Conservation (phyloP, 2,888 invertebrate genomes). For the Empis stercorea region DNA sequence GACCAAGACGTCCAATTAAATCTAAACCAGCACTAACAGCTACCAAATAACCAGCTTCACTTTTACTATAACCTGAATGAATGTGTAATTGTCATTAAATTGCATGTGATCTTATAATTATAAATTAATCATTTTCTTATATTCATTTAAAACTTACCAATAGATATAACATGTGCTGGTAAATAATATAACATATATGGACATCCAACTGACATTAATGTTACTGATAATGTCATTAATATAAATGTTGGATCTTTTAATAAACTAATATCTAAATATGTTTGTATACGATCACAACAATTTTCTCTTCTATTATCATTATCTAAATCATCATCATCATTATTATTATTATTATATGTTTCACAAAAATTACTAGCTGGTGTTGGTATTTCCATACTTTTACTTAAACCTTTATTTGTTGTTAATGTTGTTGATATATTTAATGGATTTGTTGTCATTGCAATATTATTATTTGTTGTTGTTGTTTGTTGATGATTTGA, state of each 20-base stretch:
- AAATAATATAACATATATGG: slow-evolving; percentile 64
- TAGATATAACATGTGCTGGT: slow-evolving; percentile 57
- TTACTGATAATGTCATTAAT: slow-evolving; percentile 57
- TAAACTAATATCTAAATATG: slow-evolving; percentile 55
- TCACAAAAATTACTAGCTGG: slow-evolving; percentile 33
- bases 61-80: slow-evolving; percentile 31
- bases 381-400: slow-evolving; percentile 37
- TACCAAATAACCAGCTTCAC: slow-evolving; percentile 50
- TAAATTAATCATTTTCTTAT: too few relatives aligned
- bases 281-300: slow-evolving; percentile 30
- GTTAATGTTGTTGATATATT: slow-evolving; percentile 7
- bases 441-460: neutral
- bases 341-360: slow-evolving; percentile 16
- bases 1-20: slow-evolving; percentile 53
- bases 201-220: slow-evolving; percentile 62
- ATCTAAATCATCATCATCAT: slow-evolving; percentile 25
- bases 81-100: neutral
- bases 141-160: slow-evolving; percentile 38
- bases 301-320: slow-evolving; percentile 25
- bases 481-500: slow-evolving; percentile 11
- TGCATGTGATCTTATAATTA: neutral
- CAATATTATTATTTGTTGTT: neutral
- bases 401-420: slow-evolving; percentile 32
- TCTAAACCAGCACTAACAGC: slow-evolving; percentile 63
- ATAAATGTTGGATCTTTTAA: slow-evolving; percentile 56